Evolutionary conservation across 2,113 vertebrate species (phyloP).

Genomic region (Vidua chalybeata): DNA sequence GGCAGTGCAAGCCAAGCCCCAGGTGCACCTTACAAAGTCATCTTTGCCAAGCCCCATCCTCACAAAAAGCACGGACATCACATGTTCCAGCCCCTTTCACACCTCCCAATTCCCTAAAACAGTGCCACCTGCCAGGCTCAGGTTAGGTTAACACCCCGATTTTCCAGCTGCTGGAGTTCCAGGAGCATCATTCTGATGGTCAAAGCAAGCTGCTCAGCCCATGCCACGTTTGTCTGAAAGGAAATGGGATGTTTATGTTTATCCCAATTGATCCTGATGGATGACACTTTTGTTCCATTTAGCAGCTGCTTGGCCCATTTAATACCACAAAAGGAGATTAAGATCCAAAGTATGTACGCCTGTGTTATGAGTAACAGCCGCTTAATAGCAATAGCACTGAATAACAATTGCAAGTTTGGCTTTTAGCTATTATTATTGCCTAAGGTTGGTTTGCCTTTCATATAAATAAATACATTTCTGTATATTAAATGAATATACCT

Average conservation of each 20-base stretch:
- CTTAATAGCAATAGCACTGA: constrained; percentile 4
- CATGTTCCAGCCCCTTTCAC: too few relatives aligned
- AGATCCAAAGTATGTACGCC: not conserved
- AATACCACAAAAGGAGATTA: constrained; percentile 50
- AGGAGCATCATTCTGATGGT: not conserved
- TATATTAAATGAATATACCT: not conserved
- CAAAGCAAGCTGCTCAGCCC: not conserved
- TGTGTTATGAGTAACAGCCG: constrained; percentile 19
- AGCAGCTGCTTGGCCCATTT: constrained; percentile 49
- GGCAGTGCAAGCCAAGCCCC: not conserved
- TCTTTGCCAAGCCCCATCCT: not conserved
- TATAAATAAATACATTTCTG: not conserved
- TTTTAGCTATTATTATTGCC: constrained; percentile 5
- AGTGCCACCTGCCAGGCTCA: not conserved
- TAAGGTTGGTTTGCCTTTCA: not conserved
- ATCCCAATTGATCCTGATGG: constrained; percentile 26
- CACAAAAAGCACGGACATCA: accelerated
- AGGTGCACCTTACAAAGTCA: not conserved
- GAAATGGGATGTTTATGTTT: constrained; percentile 64
- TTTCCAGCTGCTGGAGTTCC: not conserved
- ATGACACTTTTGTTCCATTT: constrained; percentile 56
- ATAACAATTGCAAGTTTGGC: not conserved
- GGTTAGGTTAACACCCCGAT: accelerated
- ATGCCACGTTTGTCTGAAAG: constrained; percentile 23
- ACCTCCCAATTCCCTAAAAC: not conserved